Evolutionary conservation across 2,888 invertebrate genomes (phyloP), one percentile per base, ranked within the genome.

Genomic region (Diarsia mendica): DNA sequence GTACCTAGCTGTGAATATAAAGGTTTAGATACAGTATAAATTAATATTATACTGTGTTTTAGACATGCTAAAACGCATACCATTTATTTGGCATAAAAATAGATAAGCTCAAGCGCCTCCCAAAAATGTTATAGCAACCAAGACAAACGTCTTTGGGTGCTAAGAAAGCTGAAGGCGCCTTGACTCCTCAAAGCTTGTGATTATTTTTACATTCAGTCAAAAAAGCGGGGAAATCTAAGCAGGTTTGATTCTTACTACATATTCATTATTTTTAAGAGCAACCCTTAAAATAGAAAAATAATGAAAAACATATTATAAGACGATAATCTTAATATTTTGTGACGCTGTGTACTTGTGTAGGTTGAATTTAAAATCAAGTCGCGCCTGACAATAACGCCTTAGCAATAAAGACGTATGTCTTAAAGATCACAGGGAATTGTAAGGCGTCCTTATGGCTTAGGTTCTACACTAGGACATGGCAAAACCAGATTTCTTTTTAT

Each of bases 71-170:
- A n/a, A 53, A 13, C 20, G 28, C 28, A 23, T 23, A 44, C 18
- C 1, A 20, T 44, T 44, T 9, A 46, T 1, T 18, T 70, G 18
- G 11, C 6, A n/a, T 6, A 15, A 2, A 46, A 28, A 23, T 18
- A 8, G 3, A 2, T 20, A 39, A 18, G 1, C 1, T 13, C 11
- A 15, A 44, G 70, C 67, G 81, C 85, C 85, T 86, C 0, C 0
- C 9, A 13, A n/a, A 66, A 68, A 18, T n/a, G 10, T 55, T 15
- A 39, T 3, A 81, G 86, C 85, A 81, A 86, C 48, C 20, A 86
- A 78, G 75, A 64, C 55, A 49, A 67, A 65, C 15, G 70, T 84
- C 85, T 85, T 84, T 46, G 5, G n/a, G 39, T 11, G 49, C 39
- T 48, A 84, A 78, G 73, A 84, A 80, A 69, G 0, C 1, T 0